Evolutionary conservation across 2,888 invertebrate genomes (phyloP), one percentile per base, ranked within the genome.

Genomic region (Silvanus unidentatus): DNA sequence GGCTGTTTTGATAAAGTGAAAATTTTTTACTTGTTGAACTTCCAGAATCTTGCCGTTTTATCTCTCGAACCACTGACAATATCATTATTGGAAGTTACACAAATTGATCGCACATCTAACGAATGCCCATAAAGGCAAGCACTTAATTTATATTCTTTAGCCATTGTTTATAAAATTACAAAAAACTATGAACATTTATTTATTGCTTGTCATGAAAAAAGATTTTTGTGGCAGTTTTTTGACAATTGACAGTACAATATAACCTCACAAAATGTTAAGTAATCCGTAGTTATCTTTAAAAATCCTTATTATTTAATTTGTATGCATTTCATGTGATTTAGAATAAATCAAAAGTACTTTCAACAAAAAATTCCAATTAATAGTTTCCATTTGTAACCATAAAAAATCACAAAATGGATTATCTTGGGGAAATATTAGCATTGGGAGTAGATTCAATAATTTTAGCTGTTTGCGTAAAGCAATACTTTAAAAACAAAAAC

Each of bases 61-160:
- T 96, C 96, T 59, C 95, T 79, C 2, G 95, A 95, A 15, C 87
- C 88, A 4, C 94, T 93, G 35, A 94, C 74, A 60, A 96, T 82
- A 51, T 80, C 80, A 61, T 84, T 84, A 54, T 84, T 83, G 48
- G 77, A 73, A 4, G 77, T 73, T 9, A 75, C 76, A 42, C 79
- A 79, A 13, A 95, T 78, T 44, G 86, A 80, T 57, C 95, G 79
- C 13, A 96, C 92, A 69, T 96, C 95, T 66, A 85, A 76, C 36
- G 85, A 83, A 71, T 96, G 95, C 0, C 90, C 91, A 55, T 74
- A 72, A 42, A 94, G 73, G 55, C 82, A 79, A 63, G 84, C 79
- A 68, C 91, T 86, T 53, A 94, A 75, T 75, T 88, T 90, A 71
- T 87, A 93, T 39, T 69, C 63, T 51, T 68, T 70, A 16, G 68